Evolutionary conservation across 37 sponge, comb jelly and placozoan genomes (phyloP).

Genomic region (Diacarnus erythraeanus): DNA sequence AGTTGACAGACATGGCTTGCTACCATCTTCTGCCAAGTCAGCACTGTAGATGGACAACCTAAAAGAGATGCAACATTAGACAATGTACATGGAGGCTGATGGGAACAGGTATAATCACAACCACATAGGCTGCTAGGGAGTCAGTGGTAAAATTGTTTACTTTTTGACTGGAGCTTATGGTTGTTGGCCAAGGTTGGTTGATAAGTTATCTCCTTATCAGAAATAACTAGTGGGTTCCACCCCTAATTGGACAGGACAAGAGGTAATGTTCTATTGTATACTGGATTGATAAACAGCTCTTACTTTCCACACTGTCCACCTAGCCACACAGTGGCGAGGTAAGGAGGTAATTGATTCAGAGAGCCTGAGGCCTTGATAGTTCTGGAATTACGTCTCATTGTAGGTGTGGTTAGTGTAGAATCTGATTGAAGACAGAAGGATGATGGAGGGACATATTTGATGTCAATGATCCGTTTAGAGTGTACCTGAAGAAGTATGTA

Average conservation of each 20-base stretch:
- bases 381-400: neutral
- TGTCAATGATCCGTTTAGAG: conserved; percentile 32
- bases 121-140: no score
- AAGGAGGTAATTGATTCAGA: neutral
- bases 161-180: neutral
- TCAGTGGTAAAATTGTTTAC: no score
- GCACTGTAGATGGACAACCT: conserved; percentile 38
- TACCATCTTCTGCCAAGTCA: conserved; percentile 3
- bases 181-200: no score
- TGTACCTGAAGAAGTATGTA: conserved; percentile 24
- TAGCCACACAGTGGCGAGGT: conserved; percentile 58
- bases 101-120: neutral
- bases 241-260: no score
- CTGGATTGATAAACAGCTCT: no score
- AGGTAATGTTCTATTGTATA: no score
- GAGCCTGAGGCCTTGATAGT: neutral
- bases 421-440: neutral
- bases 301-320: conserved; percentile 69
- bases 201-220: no score
- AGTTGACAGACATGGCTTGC: conserved; percentile 6
- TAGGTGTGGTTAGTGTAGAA: neutral
- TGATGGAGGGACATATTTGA: conserved; percentile 24
- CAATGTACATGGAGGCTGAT: neutral
- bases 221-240: neutral
- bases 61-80: no score